A percentile compares a stretch with the other conserved stretches of the same genome.
These are phyloP conservation scores for Opisthograptis luteolata DNA, from an alignment of 2,888 invertebrate species.

Conservation along the genomic window DNA sequence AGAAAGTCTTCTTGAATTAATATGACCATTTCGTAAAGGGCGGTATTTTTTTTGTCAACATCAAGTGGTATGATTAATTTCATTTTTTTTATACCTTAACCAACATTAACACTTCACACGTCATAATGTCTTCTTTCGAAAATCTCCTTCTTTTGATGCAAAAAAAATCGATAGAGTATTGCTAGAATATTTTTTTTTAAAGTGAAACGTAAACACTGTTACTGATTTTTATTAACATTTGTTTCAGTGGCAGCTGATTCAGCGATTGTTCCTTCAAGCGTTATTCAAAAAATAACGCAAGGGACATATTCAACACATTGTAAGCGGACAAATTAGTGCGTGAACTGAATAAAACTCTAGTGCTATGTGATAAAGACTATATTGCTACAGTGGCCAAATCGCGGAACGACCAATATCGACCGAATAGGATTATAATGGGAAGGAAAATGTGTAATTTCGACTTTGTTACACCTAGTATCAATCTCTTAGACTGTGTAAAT, in stretches of 20 bases:
- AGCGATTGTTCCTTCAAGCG: constrained; percentile 80
- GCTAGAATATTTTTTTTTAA: neutral
- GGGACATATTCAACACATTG: constrained; percentile 79
- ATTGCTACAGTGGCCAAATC: constrained; percentile 34
- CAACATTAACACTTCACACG: too few species aligned
- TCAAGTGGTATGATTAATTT: too few species aligned
- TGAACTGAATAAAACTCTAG: constrained; percentile 26
- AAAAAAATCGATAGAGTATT: neutral
- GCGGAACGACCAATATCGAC: constrained; percentile 47
- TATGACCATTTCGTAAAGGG: too few species aligned
- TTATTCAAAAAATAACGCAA: constrained; percentile 79
- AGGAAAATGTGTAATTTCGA: constrained; percentile 10
- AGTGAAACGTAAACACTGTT: too few species aligned
- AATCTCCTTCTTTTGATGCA: neutral
- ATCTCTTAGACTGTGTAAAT: too few species aligned
- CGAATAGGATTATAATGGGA: constrained; percentile 29
- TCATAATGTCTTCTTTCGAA: too few species aligned
- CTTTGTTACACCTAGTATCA: neutral
- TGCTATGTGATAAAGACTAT: constrained; percentile 51
- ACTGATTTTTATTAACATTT: neutral
- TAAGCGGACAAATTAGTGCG: constrained; percentile 48
- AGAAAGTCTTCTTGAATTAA: too few species aligned
- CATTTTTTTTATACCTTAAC: too few species aligned
- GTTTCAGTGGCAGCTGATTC: constrained; percentile 82
- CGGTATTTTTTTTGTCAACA: too few species aligned